Percentiles rank a stretch among this genome's conserved stretches.
These are phyloP conservation scores for Felis catus DNA, from an alignment of 2,113 vertebrate species.

Conservation along the genomic window F.catus_Fca126_mat1.0 CM031429.1:58595001-58595500, in stretches of 20 bases:
- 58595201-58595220: slow-evolving; percentile 60
- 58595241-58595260: neutral
- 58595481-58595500: neutral
- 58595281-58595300: neutral
- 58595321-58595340: neutral
- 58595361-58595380: neutral
- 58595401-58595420: neutral
- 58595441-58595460: neutral
- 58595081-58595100: neutral
- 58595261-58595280: neutral
- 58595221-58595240: slow-evolving; percentile 49
- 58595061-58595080: neutral
- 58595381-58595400: slow-evolving; percentile 11
- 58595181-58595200: slow-evolving; percentile 47
- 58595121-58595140: neutral
- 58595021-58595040: neutral
- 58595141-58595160: neutral
- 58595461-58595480: neutral
- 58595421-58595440: neutral
- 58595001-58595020: neutral
- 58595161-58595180: slow-evolving; percentile 24
- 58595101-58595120: neutral
- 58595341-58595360: slow-evolving; percentile 11
- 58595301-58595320: slow-evolving; percentile 52
- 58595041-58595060: neutral